Evolutionary conservation across 2,113 vertebrate species (phyloP), one percentile per base, ranked within the genome.

Genomic region (Cebus imitator): DNA sequence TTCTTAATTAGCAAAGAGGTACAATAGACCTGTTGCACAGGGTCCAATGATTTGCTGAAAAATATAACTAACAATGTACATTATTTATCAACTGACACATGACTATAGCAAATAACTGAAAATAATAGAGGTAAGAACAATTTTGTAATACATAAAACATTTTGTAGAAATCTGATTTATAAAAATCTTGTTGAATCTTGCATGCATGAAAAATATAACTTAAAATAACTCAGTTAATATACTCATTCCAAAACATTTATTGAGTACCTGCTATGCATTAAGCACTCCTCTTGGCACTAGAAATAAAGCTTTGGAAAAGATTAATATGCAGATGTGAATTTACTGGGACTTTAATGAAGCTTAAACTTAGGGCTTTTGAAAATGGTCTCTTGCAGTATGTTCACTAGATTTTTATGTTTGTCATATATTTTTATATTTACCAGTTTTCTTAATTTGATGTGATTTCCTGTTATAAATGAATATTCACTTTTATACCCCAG

Each of bases 81-180:
- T 83, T 72, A 76, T 55, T 48, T 96, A 52, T 9, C 16, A 82
- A 81, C 68, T 84, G 75, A 91, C 97, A 97, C 43, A 75, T 66
- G 23, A 95, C 57, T 55, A 72, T 0, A 90, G 84, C 25, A 83
- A 96, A 95, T 66, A 87, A 86, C 27, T n/a, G 4, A 87, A 83
- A 80, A 43, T 27, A 48, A 35, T 70, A 86, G 83, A 13, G 66
- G 30, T 40, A 93, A 79, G 64, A 91, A 91, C 14, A 86, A 64
- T 27, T 92, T 90, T 64, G 7, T 90, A 92, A 92, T 12, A 75
- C 48, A 58, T 16, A 23, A 94, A 82, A 75, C 23, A 43, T 13
- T 78, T 80, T 48, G 27, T 73, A 80, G 37, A 73, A 83, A 50
- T 58, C 13, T 58, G 68, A 85, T 37, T 85, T 94, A 48, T 58